Conservation (phyloP, 1,140 invertebrate species). For the Drosophila bipectinata region DNA sequence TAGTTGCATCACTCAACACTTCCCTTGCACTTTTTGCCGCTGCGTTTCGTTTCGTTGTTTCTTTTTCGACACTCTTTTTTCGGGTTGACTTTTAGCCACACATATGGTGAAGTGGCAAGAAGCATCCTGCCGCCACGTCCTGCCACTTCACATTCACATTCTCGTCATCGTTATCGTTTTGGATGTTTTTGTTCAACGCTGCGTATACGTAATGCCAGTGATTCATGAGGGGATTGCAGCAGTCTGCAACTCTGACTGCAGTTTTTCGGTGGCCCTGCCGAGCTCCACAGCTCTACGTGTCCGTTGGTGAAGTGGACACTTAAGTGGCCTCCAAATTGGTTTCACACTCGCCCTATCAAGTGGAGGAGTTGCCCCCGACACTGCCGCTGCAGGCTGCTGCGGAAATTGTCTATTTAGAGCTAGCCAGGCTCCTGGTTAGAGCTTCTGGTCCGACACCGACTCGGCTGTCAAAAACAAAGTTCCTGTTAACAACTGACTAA, state of each 20-base stretch:
- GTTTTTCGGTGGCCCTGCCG: slow-evolving; percentile 33
- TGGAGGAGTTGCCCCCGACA: slow-evolving; percentile 32
- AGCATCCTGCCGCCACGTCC: slow-evolving; percentile 18
- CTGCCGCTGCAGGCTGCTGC: slow-evolving; percentile 25
- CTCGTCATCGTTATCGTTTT: slow-evolving; percentile 33
- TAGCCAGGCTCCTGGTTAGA: background rate
- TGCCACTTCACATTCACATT: slow-evolving; percentile 44
- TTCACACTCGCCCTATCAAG: slow-evolving; percentile 74
- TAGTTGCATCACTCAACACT: slow-evolving; percentile 81
- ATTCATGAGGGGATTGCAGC: slow-evolving; percentile 33
- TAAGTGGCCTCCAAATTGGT: slow-evolving; percentile 80
- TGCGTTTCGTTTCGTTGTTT: slow-evolving; percentile 9
- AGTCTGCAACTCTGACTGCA: slow-evolving; percentile 12
- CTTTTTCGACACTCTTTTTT: slow-evolving; percentile 42
- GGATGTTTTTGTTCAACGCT: slow-evolving; percentile 50
- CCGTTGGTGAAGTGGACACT: slow-evolving; percentile 71
- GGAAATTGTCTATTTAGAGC: slow-evolving; percentile 49
- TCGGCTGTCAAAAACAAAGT: slow-evolving; percentile 55
- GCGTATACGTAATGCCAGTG: slow-evolving; percentile 74
- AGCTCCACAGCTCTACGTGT: slow-evolving; percentile 34
- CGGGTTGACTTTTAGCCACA: slow-evolving; percentile 79
- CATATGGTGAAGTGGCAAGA: slow-evolving; percentile 43
- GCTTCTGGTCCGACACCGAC: slow-evolving; percentile 1
- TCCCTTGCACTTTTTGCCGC: slow-evolving; percentile 41
- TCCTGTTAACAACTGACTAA: slow-evolving; percentile 42